Conservation (phyloP, 2,113 vertebrate species). For the Saccopteryx bilineata region DNA sequence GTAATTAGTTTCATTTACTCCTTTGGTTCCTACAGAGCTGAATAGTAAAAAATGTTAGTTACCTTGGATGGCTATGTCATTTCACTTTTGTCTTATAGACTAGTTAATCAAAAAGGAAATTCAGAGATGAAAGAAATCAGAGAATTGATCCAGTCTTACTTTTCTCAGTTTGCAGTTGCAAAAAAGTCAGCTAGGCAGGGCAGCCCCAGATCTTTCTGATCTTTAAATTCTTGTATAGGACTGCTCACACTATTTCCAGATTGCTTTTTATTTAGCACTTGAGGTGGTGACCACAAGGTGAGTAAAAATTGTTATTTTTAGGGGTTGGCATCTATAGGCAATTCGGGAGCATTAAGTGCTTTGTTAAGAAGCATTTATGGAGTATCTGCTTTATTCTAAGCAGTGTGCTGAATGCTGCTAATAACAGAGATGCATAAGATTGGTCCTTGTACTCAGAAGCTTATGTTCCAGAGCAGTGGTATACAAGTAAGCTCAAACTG, state of each 20-base stretch:
- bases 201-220: neutral
- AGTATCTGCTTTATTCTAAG: neutral
- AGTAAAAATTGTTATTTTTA: constrained; percentile 1
- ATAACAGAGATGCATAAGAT: constrained; percentile 5
- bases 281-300: neutral
- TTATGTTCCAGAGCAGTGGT: neutral
- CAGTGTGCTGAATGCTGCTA: neutral
- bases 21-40: constrained; percentile 16
- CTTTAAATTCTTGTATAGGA: neutral
- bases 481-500: neutral
- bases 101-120: constrained; percentile 30
- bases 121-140: neutral
- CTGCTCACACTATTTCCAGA: neutral
- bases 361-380: constrained; percentile 29
- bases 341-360: constrained; percentile 21
- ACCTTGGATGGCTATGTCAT: neutral
- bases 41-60: neutral
- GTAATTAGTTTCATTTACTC: constrained; percentile 45
- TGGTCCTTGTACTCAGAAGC: neutral
- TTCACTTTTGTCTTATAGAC: neutral
- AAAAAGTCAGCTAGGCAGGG: constrained; percentile 28
- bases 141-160: neutral
- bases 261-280: neutral
- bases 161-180: constrained; percentile 32
- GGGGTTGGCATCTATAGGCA: neutral